Conservation (phyloP, 2,113 vertebrate genomes). For the Gnathonemus longibarbis region DNA sequence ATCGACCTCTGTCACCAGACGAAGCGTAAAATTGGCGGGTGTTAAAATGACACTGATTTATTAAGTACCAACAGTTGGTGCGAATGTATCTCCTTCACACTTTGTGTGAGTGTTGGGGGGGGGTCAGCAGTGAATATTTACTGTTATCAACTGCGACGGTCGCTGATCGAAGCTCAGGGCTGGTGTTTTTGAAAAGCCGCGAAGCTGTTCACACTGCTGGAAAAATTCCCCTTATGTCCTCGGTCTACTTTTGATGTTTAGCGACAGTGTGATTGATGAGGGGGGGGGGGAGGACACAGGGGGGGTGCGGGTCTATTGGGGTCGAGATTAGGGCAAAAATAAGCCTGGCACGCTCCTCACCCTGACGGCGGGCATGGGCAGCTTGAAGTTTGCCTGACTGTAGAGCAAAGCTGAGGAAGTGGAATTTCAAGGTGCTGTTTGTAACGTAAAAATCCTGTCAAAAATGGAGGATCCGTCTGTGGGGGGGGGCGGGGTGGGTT, state of each 20-base stretch:
- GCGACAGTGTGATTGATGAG: constrained; percentile 62
- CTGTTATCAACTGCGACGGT: constrained; percentile 58
- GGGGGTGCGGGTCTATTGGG: neutral
- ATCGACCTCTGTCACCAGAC: neutral
- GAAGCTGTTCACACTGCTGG: constrained; percentile 60
- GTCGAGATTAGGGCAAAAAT: constrained; percentile 54
- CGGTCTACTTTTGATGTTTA: constrained; percentile 50
- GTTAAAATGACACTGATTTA: neutral
- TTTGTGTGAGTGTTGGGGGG: constrained; percentile 31
- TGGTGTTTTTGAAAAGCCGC: constrained; percentile 61
- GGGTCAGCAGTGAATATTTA: constrained; percentile 48
- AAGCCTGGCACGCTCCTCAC: constrained; percentile 48
- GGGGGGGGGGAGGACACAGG: neutral
- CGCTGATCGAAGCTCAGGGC: constrained; percentile 42
- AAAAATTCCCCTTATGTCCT: constrained; percentile 53
- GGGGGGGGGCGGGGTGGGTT: constrained; percentile 17
- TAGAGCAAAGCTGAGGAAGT: neutral
- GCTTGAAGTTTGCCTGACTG: neutral
- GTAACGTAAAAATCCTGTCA: constrained; percentile 58
- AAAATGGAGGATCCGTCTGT: constrained; percentile 46
- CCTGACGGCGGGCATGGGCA: constrained; percentile 21
- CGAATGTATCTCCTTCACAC: constrained; percentile 45
- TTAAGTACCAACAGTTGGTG: constrained; percentile 61
- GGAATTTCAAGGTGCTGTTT: constrained; percentile 62
- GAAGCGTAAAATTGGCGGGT: neutral